phyloP scores from a whole-genome alignment of 2,113 vertebrate species.

The Chunga burmeisteri region DNA sequence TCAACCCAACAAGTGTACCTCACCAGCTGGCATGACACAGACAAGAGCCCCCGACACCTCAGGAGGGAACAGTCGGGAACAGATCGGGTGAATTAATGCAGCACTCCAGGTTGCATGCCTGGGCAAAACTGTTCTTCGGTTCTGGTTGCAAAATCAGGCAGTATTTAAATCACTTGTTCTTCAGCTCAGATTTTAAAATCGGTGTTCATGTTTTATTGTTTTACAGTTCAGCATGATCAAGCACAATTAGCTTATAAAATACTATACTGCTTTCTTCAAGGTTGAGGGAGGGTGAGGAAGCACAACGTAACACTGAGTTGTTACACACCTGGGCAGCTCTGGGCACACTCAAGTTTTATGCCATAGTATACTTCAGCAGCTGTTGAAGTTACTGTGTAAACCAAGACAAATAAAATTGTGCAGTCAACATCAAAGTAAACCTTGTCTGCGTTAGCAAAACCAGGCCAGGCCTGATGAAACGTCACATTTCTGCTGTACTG shows the following conservation, averaged over 20 bases:
- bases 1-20: constrained; percentile 35
- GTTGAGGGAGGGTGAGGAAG: neutral
- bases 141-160: constrained; percentile 17
- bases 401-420: neutral
- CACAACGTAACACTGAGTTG: neutral
- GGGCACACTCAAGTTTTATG: neutral
- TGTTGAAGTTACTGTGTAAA: constrained; percentile 3
- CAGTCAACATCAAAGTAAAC: neutral
- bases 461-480: neutral
- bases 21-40: constrained; percentile 59
- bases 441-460: neutral
- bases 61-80: constrained; percentile 11
- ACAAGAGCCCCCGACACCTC: constrained; percentile 21
- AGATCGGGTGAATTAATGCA: constrained; percentile 18
- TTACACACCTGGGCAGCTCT: neutral
- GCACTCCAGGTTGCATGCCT: neutral
- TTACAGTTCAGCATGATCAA: constrained; percentile 23
- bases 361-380: neutral
- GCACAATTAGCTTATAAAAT: constrained; percentile 31
- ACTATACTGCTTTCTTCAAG: neutral
- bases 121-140: neutral
- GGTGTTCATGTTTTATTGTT: constrained; percentile 19
- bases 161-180: neutral
- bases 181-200: constrained; percentile 27
- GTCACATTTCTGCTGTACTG: neutral